phyloP scores from a whole-genome alignment of 2,888 invertebrate genomes.

The Tineola bisselliella region DNA sequence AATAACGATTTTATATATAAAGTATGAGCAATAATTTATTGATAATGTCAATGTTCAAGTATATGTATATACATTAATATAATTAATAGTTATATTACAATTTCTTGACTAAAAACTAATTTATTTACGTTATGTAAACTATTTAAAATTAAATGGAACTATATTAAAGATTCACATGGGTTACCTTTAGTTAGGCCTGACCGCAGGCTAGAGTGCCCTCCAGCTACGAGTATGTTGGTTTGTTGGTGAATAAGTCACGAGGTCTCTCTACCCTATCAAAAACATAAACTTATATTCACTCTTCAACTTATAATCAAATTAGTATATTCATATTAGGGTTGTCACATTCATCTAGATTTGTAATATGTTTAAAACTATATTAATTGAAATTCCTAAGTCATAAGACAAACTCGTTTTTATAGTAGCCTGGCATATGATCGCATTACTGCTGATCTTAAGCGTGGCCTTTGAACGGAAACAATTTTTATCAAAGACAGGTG shows the following conservation, averaged over 20 bases:
- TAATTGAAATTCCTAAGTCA: too few relatives aligned
- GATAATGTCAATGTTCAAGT: too few relatives aligned
- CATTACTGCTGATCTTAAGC: too few relatives aligned
- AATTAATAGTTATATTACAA: too few relatives aligned
- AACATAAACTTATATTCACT: not conserved
- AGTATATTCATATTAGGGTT: not conserved
- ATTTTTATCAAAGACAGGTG: too few relatives aligned
- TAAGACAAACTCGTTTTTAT: too few relatives aligned
- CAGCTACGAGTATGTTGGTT: conserved; percentile 38
- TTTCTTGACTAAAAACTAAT: not conserved
- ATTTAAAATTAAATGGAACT: conserved; percentile 59
- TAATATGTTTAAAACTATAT: too few relatives aligned
- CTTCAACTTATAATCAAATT: not conserved
- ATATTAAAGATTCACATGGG: conserved; percentile 61
- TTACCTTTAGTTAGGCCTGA: conserved; percentile 64
- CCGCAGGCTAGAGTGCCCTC: conserved; percentile 50
- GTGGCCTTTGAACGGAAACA: too few relatives aligned
- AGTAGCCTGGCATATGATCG: too few relatives aligned
- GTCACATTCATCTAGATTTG: not conserved
- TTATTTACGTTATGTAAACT: conserved; percentile 17
- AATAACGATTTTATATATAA: too few relatives aligned
- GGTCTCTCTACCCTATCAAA: conserved; percentile 17
- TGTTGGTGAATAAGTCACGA: conserved; percentile 55
- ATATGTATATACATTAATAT: too few relatives aligned
- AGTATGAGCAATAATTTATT: too few relatives aligned